Evolutionary conservation across 2,113 vertebrate species (phyloP).

Genomic region (Chionodraco myersi): DNA sequence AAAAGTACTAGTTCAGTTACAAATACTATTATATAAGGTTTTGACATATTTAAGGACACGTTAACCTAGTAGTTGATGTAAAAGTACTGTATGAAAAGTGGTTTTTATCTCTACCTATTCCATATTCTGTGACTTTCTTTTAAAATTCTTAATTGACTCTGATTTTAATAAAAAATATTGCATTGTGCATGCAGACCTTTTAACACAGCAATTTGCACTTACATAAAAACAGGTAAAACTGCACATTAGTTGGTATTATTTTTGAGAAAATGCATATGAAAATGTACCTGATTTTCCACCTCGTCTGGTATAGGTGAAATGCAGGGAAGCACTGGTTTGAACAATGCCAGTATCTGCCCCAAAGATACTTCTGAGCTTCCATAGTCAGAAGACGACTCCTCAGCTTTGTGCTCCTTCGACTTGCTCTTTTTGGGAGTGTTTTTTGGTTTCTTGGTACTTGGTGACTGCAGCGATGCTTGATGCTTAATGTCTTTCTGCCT

Average conservation of each 20-base stretch:
- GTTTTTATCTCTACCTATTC: background rate
- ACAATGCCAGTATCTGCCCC: conserved; percentile 74
- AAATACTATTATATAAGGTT: no score
- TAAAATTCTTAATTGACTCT: background rate
- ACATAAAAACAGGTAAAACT: background rate
- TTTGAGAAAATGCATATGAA: background rate
- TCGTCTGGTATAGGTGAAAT: conserved; percentile 87
- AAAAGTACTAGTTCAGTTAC: background rate
- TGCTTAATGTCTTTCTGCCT: background rate
- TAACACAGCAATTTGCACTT: background rate
- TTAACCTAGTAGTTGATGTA: no score
- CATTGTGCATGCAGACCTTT: background rate
- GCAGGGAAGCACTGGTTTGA: conserved; percentile 85
- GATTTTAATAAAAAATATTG: background rate
- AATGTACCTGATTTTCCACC: conserved; percentile 43
- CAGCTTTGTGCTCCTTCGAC: conserved; percentile 23
- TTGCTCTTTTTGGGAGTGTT: conserved; percentile 14
- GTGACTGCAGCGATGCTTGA: conserved; percentile 14
- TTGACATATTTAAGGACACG: no score
- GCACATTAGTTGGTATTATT: background rate
- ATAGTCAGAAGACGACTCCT: background rate
- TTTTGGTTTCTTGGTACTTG: conserved; percentile 10
- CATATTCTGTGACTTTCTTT: background rate
- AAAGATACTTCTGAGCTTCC: background rate
- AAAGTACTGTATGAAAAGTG: no score